These are phyloP conservation scores for Pristionchus maxplancki DNA, from an alignment of 2,888 invertebrate species.

Conservation along the genomic window DNA sequence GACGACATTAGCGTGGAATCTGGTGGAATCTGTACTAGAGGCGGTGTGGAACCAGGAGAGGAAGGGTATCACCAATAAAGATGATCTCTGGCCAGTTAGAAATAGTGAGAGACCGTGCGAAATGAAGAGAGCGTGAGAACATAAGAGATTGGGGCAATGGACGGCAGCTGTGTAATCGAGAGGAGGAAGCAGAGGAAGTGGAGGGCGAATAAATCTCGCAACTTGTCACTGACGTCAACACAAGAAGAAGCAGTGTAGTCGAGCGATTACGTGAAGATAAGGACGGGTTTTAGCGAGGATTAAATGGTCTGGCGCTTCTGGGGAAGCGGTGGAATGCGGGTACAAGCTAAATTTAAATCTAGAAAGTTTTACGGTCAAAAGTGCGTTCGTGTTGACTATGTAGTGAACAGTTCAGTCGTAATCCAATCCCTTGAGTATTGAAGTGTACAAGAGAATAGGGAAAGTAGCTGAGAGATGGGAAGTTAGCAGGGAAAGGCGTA, in stretches of 20 bases:
- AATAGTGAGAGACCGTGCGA: not conserved
- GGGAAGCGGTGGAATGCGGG: not conserved
- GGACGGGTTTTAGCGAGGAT: not conserved
- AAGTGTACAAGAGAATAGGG: too few species aligned
- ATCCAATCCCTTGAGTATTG: too few species aligned
- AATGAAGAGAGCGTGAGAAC: not conserved
- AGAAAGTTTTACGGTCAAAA: too few species aligned
- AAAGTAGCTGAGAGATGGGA: too few species aligned
- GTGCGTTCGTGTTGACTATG: too few species aligned
- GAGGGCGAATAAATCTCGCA: slow-evolving; percentile 33
- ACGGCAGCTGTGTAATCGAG: slow-evolving; percentile 2
- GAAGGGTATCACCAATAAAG: not conserved
- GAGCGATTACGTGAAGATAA: not conserved
- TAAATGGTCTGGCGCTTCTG: not conserved
- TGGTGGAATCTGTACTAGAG: not conserved
- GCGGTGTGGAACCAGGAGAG: not conserved
- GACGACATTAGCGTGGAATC: not conserved
- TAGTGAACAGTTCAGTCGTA: too few species aligned
- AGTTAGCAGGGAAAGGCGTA: not conserved
- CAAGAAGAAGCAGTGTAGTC: not conserved
- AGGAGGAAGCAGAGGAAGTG: not conserved
- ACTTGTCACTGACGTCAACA: slow-evolving; percentile 30
- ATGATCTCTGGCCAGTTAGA: not conserved
- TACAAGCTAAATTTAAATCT: too few species aligned
- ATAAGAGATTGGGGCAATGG: not conserved